Conservation (phyloP, 2,797 vertebrate species). For the Hoplostethus atlanticus region DNA sequence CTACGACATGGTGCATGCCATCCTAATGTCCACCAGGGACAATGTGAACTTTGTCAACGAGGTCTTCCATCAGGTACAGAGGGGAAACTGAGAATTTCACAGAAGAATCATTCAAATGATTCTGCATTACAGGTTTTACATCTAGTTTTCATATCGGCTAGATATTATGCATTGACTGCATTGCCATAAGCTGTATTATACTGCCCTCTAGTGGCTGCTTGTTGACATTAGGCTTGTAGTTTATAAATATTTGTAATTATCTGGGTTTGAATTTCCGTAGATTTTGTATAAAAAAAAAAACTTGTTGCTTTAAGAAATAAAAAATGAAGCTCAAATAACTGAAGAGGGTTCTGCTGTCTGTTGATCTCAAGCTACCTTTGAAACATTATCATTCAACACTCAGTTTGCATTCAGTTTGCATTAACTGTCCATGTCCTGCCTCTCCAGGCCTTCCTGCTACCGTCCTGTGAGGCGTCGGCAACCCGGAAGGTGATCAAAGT, state of each 20-base stretch:
- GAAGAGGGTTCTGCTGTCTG: no score
- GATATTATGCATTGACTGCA: not conserved
- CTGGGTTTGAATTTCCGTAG: no score
- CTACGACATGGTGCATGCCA: slow-evolving; percentile 96
- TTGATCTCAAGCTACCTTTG: not conserved
- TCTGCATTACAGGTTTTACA: not conserved
- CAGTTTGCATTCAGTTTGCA: not conserved
- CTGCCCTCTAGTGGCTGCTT: slow-evolving; percentile 74
- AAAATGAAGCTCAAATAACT: no score
- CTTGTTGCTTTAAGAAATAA: no score
- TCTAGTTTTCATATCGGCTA: not conserved
- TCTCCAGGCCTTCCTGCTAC: slow-evolving; percentile 93
- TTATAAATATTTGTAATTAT: no score
- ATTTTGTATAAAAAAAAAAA: no score
- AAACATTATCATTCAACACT: not conserved
- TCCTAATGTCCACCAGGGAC: slow-evolving; percentile 94
- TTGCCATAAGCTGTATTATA: slow-evolving; percentile 39
- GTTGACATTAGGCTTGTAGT: not conserved
- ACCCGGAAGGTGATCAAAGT: slow-evolving; percentile 97
- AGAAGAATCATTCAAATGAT: not conserved
- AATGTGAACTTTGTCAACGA: slow-evolving; percentile 99
- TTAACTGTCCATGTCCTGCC: slow-evolving; percentile 7
- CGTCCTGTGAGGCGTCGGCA: slow-evolving; percentile 92
- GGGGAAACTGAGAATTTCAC: not conserved
- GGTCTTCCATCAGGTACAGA: slow-evolving; percentile 94